phyloP scores from a whole-genome alignment of 1,140 invertebrate genomes.

The Brachionus calyciflorus region DNA sequence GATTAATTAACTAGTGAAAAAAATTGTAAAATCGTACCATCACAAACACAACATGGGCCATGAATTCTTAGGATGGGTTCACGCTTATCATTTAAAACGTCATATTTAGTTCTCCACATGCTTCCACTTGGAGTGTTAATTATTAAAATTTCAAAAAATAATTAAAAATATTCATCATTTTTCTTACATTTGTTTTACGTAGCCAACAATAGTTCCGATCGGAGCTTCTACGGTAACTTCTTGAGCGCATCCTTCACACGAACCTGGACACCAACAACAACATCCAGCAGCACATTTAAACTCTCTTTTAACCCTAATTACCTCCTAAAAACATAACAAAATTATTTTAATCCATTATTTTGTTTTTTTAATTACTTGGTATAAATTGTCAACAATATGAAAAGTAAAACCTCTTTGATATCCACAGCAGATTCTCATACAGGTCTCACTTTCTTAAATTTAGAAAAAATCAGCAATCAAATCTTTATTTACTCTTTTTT shows the following conservation, averaged over 20 bases:
- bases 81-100: conserved; percentile 18
- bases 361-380: too few relatives aligned
- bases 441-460: conserved; percentile 70
- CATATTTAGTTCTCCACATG: conserved; percentile 22
- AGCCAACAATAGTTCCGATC: conserved; percentile 43
- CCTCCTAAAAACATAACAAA: conserved; percentile 51
- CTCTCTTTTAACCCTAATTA: conserved; percentile 52
- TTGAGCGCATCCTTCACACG: conserved; percentile 44
- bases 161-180: neutral
- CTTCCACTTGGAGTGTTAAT: conserved; percentile 9
- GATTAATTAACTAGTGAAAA: too few relatives aligned
- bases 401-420: conserved; percentile 69
- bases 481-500: neutral
- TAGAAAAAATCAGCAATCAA: neutral
- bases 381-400: conserved; percentile 20
- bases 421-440: conserved; percentile 74
- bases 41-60: conserved; percentile 25
- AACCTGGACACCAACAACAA: conserved; percentile 27
- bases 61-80: conserved; percentile 15
- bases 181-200: conserved; percentile 46
- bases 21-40: neutral
- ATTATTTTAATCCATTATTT: too few relatives aligned
- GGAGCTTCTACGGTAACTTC: conserved; percentile 47
- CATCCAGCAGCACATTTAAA: conserved; percentile 53
- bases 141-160: neutral